Evolutionary conservation across 2,888 invertebrate species (phyloP).

Genomic region (Hylaea fasciaria): DNA sequence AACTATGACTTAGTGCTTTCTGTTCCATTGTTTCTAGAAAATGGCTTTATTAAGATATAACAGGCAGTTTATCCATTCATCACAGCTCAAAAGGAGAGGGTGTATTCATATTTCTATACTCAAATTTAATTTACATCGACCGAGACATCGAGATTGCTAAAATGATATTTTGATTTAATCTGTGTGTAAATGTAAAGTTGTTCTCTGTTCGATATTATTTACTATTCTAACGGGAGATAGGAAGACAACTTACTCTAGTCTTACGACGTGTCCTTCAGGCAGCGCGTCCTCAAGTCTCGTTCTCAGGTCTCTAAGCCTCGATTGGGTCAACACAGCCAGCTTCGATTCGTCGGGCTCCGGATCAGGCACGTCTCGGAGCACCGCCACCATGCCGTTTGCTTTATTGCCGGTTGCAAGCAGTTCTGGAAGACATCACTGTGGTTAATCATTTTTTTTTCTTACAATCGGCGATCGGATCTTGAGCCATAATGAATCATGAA

Average conservation of each 20-base stretch:
- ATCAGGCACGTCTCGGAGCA: conserved; percentile 74
- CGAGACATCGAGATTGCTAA: no score
- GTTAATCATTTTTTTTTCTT: no score
- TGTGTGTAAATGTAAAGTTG: no score
- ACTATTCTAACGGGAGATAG: background rate
- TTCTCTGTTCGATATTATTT: no score
- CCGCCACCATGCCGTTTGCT: conserved; percentile 75
- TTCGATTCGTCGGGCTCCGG: conserved; percentile 71
- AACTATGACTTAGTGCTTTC: conserved; percentile 22
- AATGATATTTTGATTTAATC: no score
- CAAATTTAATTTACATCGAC: no score
- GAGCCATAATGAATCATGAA: no score
- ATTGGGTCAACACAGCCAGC: conserved; percentile 64
- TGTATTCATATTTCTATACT: no score
- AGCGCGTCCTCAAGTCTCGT: conserved; percentile 71
- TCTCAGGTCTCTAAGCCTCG: conserved; percentile 71
- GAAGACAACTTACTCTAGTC: conserved; percentile 73
- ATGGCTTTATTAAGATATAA: background rate
- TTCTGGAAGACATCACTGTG: conserved; percentile 56
- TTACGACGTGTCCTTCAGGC: conserved; percentile 79
- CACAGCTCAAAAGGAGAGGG: no score
- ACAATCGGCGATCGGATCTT: no score
- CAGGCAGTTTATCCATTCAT: no score
- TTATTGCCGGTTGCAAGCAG: conserved; percentile 69
- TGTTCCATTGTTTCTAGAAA: background rate